phyloP scores from a whole-genome alignment of 2,113 vertebrate species.

The Melanocharis versteri region DNA sequence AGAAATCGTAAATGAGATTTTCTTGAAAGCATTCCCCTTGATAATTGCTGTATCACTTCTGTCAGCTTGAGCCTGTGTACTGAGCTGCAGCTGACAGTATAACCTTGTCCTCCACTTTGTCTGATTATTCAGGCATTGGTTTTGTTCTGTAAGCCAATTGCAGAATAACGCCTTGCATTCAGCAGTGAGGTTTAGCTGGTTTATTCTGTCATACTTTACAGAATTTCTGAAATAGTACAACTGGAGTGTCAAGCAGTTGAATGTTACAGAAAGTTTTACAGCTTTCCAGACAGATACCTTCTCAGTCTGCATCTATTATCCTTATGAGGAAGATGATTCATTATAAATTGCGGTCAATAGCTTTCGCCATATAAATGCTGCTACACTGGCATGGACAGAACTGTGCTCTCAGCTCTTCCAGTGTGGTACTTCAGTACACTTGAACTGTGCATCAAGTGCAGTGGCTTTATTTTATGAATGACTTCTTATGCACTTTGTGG shows the following conservation, averaged over 20 bases:
- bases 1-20: neutral
- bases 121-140: neutral
- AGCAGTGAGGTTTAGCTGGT: neutral
- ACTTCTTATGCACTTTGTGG: conserved; percentile 85
- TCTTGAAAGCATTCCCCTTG: conserved; percentile 23
- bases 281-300: conserved; percentile 2
- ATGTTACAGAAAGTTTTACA: neutral
- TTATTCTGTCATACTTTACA: neutral
- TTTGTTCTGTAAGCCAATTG: neutral
- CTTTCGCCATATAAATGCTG: conserved; percentile 37
- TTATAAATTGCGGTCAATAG: neutral
- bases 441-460: conserved; percentile 66
- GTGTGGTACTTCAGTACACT: conserved; percentile 30
- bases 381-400: conserved; percentile 39
- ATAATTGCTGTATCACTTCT: neutral
- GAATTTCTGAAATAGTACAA: neutral
- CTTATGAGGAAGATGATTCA: neutral
- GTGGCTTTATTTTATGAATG: conserved; percentile 75
- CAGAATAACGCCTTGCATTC: neutral
- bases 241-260: neutral
- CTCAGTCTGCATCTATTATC: neutral
- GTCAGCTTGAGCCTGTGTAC: neutral
- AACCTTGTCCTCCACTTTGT: neutral
- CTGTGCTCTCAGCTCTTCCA: neutral
- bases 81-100: neutral